Evolutionary conservation across 1,140 invertebrate genomes (phyloP), one percentile per base, ranked within the genome.

Genomic region (Meloidogyne exigua): DNA sequence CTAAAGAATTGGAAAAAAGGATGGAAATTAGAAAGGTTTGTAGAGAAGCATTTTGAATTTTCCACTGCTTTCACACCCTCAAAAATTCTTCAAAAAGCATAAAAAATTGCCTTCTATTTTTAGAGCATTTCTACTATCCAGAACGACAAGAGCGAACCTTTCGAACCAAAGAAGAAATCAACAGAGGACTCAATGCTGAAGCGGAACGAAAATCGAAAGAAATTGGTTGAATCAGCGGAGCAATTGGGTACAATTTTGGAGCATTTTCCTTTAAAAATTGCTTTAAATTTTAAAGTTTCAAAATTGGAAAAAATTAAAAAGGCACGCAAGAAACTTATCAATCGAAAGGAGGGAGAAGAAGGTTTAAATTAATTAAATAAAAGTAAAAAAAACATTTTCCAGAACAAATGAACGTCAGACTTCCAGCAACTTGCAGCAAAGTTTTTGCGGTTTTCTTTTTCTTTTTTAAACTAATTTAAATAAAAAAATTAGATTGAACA

Each of bases 1-100:
- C 36, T 67, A 18, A 9, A 3, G 49, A 57, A 57, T 57, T 57
- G 49, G 49, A 57, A 7, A 57, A 49, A n/a, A 18, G 49, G 10
- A 57, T 57, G 49, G 49, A 57, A 11, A 67, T 67, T 67, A 25
- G 26, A 67, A 67, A 32, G 26, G 66, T 67, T 36, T 28, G 9
- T 39, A 39, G 13, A 15, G 12, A 13, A 66, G 18, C 13, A n/a
- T n/a, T n/a, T n/a, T n/a, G n/a, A n/a, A n/a, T n/a, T n/a, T n/a
- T n/a, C n/a, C n/a, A n/a, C n/a, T n/a, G n/a, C n/a, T n/a, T n/a
- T n/a, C n/a, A n/a, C n/a, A n/a, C n/a, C 0, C 23, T 3, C 64
- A 66, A 66, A 66, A 15, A 18, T 66, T 66, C 3, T 12, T 23
- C 21, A 28, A 66, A n/a, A 18, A 1, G 13, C n/a, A 2, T 67